These are phyloP conservation scores for Plagodis pulveraria DNA, from an alignment of 2,888 invertebrate species.

Conservation along the genomic window DNA sequence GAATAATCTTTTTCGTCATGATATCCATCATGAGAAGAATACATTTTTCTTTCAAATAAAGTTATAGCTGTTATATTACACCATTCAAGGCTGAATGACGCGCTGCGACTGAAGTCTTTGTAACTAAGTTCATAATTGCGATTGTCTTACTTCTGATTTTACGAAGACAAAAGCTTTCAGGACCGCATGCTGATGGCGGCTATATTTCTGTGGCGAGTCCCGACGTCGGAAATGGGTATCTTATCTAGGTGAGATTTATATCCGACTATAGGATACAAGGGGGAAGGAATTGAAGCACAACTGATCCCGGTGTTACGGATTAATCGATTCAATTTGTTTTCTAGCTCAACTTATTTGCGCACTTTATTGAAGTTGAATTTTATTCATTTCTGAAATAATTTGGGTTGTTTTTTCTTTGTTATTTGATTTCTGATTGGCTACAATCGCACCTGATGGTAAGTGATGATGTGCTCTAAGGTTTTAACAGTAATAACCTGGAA, in stretches of 20 bases:
- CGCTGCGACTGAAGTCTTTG: background rate
- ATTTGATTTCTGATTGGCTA: too few relatives aligned
- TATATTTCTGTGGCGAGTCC: background rate
- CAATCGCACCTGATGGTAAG: too few relatives aligned
- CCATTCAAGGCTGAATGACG: too few relatives aligned
- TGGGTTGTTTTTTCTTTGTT: too few relatives aligned
- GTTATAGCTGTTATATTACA: too few relatives aligned
- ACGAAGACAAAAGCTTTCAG: constrained; percentile 16
- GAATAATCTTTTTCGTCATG: too few relatives aligned
- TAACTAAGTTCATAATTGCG: background rate
- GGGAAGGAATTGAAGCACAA: background rate
- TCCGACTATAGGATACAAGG: background rate
- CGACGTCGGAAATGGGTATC: constrained; percentile 11
- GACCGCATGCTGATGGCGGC: background rate
- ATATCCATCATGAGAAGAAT: too few relatives aligned
- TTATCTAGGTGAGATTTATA: constrained; percentile 12
- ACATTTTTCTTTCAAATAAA: too few relatives aligned
- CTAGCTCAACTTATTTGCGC: constrained; percentile 3
- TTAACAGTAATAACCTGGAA: too few relatives aligned
- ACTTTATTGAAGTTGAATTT: constrained; percentile 16
- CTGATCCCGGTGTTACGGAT: background rate
- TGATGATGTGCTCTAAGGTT: too few relatives aligned
- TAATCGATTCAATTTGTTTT: constrained; percentile 24
- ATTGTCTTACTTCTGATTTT: background rate
- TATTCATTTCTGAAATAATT: background rate